A percentile compares a stretch with the other conserved stretches of the same genome.
Conservation (phyloP, 2,888 invertebrate species). For the Terebella lapidaria region DNA sequence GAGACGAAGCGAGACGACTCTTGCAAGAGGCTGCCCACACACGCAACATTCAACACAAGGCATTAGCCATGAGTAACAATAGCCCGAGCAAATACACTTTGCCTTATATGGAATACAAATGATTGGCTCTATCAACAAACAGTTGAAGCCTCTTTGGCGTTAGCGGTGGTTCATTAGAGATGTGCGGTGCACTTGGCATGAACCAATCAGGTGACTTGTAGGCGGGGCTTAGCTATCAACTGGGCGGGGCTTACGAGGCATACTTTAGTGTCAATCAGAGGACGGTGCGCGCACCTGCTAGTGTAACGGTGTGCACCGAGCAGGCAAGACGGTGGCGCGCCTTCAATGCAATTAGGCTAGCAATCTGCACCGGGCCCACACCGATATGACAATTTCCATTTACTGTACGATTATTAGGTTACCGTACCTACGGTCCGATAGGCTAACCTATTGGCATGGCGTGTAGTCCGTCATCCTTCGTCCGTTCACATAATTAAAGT, state of each 20-base stretch:
- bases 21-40: not conserved
- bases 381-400: too few species aligned
- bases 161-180: conserved; percentile 38
- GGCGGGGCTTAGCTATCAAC: conserved; percentile 7
- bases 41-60: conserved; percentile 38
- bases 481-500: too few species aligned
- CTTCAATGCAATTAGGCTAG: too few species aligned
- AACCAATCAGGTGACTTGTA: conserved; percentile 24
- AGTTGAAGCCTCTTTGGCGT: conserved; percentile 13
- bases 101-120: conserved; percentile 40
- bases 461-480: too few species aligned
- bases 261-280: not conserved
- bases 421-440: too few species aligned
- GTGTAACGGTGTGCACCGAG: not conserved
- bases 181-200: conserved; percentile 27
- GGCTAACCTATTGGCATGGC: too few species aligned
- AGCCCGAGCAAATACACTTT: conserved; percentile 41
- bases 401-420: too few species aligned
- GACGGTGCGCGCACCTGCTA: not conserved
- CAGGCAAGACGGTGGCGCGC: not conserved
- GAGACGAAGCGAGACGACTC: too few species aligned
- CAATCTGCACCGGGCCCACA: too few species aligned
- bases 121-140: conserved; percentile 48
- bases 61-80: conserved; percentile 40
- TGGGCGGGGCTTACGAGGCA: not conserved